These are phyloP conservation scores for Agrochola litura DNA, from an alignment of 2,888 invertebrate species.

Conservation along the genomic window DNA sequence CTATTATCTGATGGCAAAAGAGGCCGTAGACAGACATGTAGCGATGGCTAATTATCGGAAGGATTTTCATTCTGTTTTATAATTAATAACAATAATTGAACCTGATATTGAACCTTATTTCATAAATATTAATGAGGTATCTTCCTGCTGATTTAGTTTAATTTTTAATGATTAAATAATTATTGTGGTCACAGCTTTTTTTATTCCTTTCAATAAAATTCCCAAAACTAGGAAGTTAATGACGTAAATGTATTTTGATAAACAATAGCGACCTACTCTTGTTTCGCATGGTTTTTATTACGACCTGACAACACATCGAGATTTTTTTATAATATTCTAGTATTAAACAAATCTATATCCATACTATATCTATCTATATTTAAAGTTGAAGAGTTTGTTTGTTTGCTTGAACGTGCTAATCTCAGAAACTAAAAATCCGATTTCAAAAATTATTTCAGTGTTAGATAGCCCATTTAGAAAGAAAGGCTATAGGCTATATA, in stretches of 20 bases:
- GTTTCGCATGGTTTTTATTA: too few species aligned
- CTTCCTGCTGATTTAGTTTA: background rate
- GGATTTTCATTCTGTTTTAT: background rate
- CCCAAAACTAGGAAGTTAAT: background rate
- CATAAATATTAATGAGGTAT: background rate
- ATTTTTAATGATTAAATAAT: background rate
- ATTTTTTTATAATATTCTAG: too few species aligned
- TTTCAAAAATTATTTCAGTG: too few species aligned
- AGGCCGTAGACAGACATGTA: background rate
- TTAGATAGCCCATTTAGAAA: too few species aligned
- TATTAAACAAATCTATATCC: too few species aligned
- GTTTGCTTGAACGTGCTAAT: too few species aligned
- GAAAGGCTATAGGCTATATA: too few species aligned
- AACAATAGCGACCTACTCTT: too few species aligned
- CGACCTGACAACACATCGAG: too few species aligned
- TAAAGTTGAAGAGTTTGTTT: too few species aligned
- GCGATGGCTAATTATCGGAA: background rate
- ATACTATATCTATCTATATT: too few species aligned
- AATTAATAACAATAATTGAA: background rate
- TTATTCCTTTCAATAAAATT: background rate
- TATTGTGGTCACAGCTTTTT: background rate
- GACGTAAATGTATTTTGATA: background rate
- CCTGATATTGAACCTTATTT: background rate
- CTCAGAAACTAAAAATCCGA: too few species aligned
- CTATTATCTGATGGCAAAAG: conserved; percentile 6